Evolutionary conservation across 2,113 vertebrate genomes (phyloP).

Genomic region (Prunella fulvescens): DNA sequence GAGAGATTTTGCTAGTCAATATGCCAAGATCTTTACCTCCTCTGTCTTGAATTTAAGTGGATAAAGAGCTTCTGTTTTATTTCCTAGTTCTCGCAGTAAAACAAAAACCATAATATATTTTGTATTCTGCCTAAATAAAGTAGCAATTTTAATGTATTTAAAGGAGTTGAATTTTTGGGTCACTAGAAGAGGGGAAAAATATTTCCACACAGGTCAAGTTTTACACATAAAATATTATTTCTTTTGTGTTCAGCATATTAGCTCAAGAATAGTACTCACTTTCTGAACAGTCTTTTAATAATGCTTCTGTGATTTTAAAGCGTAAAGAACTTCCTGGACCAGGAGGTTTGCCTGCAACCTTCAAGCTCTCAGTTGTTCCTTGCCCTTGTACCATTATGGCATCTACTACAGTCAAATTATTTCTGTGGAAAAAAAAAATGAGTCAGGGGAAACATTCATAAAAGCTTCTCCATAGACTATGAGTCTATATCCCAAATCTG

Average conservation of each 20-base stretch:
- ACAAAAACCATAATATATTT: not conserved
- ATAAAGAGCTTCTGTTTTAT: not conserved
- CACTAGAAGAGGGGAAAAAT: not conserved
- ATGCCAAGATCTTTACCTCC: not conserved
- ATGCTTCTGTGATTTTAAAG: conserved; percentile 96
- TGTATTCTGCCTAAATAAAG: not conserved
- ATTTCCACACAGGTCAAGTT: not conserved
- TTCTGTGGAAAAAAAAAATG: conserved; percentile 69
- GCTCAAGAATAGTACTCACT: conserved; percentile 78
- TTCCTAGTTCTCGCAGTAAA: not conserved
- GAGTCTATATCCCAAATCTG: not conserved
- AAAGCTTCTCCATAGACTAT: not conserved
- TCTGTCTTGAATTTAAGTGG: not conserved
- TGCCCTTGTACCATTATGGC: conserved; percentile 87
- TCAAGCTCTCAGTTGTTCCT: conserved; percentile 89
- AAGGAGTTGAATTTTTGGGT: not conserved
- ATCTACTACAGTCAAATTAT: conserved; percentile 96
- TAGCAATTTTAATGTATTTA: not conserved
- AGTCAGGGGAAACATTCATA: not conserved
- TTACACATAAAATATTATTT: not conserved
- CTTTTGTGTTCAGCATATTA: not conserved
- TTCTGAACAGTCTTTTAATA: conserved; percentile 94
- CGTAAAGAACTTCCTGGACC: conserved; percentile 89
- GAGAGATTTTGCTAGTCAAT: not conserved
- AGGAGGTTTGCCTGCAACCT: conserved; percentile 87